Evolutionary conservation across 1,140 invertebrate genomes (phyloP), one percentile per base, ranked within the genome.

Genomic region (Pristionchus pacificus): DNA sequence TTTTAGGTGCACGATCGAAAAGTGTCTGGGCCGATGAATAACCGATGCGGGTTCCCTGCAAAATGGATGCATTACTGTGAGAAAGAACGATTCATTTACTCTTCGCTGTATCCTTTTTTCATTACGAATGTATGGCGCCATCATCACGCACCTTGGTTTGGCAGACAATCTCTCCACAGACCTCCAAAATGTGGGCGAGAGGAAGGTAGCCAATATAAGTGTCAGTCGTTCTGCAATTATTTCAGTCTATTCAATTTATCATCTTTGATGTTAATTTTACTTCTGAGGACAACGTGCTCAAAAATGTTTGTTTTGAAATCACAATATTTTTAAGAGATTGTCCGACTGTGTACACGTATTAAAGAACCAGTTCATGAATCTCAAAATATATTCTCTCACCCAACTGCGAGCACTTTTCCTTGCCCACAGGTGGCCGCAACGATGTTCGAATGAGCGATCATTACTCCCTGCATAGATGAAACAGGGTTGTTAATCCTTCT

Each of bases 21-120:
- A 98, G 90, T 0, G 96, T 98, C 28, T 93, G 85, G 0, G 95
- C 91, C 0, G 93, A 93, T 1, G 93, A 96, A 85, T 98, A 98
- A 6, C 95, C 96, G 83, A 98, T 95, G 2, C 90, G 88, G n/a
- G 38, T 49, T 6, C 95, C 89, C 38, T 49, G 38, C 6, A 49
- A n/a, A n/a, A n/a, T 10, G 38, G 38, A 49, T 49, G 19, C 38
- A 49, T n/a, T n/a, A n/a, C n/a, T n/a, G n/a, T n/a, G n/a, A n/a
- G n/a, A n/a, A n/a, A n/a, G n/a, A n/a, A n/a, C n/a, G n/a, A n/a
- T n/a, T n/a, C n/a, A n/a, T n/a, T n/a, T n/a, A n/a, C n/a, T n/a
- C n/a, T n/a, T n/a, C n/a, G n/a, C n/a, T n/a, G n/a, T n/a, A n/a
- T n/a, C n/a, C n/a, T n/a, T n/a, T n/a, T n/a, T n/a, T n/a, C n/a